Conservation (phyloP, 2,113 vertebrate genomes). For the Phalacrocorax aristotelis region DNA sequence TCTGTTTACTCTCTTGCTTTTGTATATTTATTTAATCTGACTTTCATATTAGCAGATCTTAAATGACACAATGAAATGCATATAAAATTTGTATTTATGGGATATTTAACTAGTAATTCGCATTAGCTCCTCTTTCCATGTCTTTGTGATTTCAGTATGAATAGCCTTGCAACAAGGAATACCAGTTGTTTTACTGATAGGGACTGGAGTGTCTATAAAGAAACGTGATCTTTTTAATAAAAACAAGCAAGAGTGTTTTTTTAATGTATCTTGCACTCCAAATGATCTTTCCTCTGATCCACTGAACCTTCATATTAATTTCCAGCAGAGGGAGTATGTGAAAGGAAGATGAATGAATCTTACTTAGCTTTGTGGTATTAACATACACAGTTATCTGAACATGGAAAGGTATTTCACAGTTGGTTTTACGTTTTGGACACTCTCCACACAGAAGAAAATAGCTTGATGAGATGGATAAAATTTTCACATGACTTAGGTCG, state of each 20-base stretch:
- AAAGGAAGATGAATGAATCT: constrained; percentile 12
- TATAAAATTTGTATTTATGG: neutral
- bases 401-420: neutral
- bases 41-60: neutral
- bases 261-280: neutral
- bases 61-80: neutral
- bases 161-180: neutral
- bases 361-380: neutral
- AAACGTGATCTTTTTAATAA: neutral
- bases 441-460: neutral
- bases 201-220: neutral
- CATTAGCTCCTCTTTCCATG: neutral
- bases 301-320: neutral
- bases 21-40: neutral
- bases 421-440: neutral
- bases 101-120: neutral
- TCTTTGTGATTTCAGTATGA: neutral
- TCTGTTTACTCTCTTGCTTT: neutral
- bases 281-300: neutral
- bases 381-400: neutral
- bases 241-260: neutral
- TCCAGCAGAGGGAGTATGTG: constrained; percentile 49
- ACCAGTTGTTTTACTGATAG: neutral
- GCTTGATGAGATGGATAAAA: neutral
- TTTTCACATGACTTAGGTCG: neutral